Evolutionary conservation across 2,113 vertebrate genomes (phyloP), one percentile per base, ranked within the genome.

Genomic region (Gracilinanus agilis): DNA sequence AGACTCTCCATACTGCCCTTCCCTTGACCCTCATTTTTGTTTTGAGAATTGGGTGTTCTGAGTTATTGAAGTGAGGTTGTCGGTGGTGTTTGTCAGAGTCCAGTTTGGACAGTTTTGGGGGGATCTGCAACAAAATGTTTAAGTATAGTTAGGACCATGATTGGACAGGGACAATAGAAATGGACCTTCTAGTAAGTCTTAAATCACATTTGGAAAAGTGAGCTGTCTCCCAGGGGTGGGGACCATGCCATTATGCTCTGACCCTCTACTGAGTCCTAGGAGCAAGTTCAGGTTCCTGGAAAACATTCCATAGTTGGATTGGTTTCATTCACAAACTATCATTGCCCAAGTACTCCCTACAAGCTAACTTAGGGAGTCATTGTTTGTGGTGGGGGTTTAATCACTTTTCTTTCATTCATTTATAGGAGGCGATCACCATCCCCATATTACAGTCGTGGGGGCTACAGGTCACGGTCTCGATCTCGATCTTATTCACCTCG

Each of bases 401-500:
- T 91, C 0, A 34, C 0, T 92, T 3, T 95, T 95, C 21, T 3
- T 95, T 95, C 21, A 11, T 93, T 90, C 90, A 61, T 91, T 97
- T 97, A 53, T 97, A 99, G 99, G 98, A 99, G 99, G 92, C 98
- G 99, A 93, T 99, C 99, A 40, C 99, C 99, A 0, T 99, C 99
- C 94, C 99, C 99, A 0, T 99, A 99, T 94, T 99, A 99, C 97
- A 99, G 99, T 97, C 99, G 99, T 94, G 99, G 99, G 83, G 99
- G 99, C 49, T 99, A 99, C 98, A 99, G 99, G 56, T 99, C 99
- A 94, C 99, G 99, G 1, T 99, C 99, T 93, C 98, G 99, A 92
- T 99, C 99, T 75, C 99, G 99, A 6, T 99, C 99, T 44, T 99
- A 99, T 95, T 99, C 99, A 53, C 99, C 99, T 97, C 99, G 99